Conservation (phyloP, 2,113 vertebrate species). For the Oriolus oriolus region DNA sequence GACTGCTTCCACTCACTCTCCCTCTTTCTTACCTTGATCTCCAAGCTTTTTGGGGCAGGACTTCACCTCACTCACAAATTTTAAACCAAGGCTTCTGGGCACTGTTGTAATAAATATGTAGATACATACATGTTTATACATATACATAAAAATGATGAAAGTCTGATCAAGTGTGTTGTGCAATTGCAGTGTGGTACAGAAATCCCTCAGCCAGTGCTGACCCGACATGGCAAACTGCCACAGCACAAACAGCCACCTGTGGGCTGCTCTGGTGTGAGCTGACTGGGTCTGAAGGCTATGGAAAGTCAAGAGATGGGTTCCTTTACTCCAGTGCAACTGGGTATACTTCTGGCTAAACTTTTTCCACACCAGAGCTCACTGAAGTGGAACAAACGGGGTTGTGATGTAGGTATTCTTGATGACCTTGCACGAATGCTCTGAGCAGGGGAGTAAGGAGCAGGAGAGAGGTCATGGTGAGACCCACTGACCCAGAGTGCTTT, state of each 20-base stretch:
- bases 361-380: background rate
- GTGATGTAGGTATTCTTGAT: background rate
- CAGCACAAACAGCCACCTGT: background rate
- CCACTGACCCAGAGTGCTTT: background rate
- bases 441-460: background rate
- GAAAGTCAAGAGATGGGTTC: background rate
- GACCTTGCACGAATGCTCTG: background rate
- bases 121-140: background rate
- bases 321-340: background rate
- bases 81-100: background rate
- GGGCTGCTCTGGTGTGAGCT: background rate
- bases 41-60: background rate
- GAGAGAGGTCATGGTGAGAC: background rate
- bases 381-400: background rate
- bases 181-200: background rate
- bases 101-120: background rate
- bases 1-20: background rate
- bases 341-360: background rate
- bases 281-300: background rate
- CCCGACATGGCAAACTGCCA: background rate
- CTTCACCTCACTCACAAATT: background rate
- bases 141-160: background rate
- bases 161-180: background rate
- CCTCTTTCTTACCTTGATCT: background rate
- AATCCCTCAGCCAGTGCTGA: background rate